phyloP scores from a whole-genome alignment of 1,140 invertebrate species.

The Helicoverpa zea region DNA sequence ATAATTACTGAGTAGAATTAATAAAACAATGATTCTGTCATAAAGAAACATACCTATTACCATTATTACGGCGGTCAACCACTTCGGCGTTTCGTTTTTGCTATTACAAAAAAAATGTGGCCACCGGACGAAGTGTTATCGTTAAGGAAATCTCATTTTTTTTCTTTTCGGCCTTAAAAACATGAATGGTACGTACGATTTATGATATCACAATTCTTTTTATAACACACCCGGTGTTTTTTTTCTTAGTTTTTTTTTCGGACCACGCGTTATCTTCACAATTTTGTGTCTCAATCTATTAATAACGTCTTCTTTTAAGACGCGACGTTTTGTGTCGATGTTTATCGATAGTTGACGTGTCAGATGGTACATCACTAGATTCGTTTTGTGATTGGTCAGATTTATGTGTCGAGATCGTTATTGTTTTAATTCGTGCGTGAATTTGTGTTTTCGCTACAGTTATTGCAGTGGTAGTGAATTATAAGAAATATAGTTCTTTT shows the following conservation, averaged over 20 bases:
- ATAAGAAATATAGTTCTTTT: background rate
- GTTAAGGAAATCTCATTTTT: conserved; percentile 82
- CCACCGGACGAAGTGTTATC: conserved; percentile 82
- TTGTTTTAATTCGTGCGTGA: conserved; percentile 33
- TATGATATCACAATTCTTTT: conserved; percentile 84
- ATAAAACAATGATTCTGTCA: conserved; percentile 48
- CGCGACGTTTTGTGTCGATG: conserved; percentile 72
- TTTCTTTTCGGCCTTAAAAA: conserved; percentile 74
- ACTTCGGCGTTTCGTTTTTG: conserved; percentile 47
- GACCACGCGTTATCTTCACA: conserved; percentile 74
- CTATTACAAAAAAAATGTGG: conserved; percentile 66
- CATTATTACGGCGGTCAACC: conserved; percentile 38
- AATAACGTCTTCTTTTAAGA: conserved; percentile 83
- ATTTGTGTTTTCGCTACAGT: conserved; percentile 11
- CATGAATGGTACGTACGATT: conserved; percentile 85
- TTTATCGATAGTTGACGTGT: conserved; percentile 67
- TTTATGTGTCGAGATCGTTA: conserved; percentile 40
- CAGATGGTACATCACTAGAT: conserved; percentile 57
- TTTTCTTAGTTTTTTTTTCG: conserved; percentile 56
- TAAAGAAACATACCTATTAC: conserved; percentile 42
- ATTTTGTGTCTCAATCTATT: conserved; percentile 85
- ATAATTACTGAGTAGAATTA: conserved; percentile 19
- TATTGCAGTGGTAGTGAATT: background rate
- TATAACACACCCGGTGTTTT: conserved; percentile 76
- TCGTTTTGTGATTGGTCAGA: conserved; percentile 41